These are phyloP conservation scores for Bombus polaris DNA, from an alignment of 1,140 invertebrate species.

Conservation along the genomic window DNA sequence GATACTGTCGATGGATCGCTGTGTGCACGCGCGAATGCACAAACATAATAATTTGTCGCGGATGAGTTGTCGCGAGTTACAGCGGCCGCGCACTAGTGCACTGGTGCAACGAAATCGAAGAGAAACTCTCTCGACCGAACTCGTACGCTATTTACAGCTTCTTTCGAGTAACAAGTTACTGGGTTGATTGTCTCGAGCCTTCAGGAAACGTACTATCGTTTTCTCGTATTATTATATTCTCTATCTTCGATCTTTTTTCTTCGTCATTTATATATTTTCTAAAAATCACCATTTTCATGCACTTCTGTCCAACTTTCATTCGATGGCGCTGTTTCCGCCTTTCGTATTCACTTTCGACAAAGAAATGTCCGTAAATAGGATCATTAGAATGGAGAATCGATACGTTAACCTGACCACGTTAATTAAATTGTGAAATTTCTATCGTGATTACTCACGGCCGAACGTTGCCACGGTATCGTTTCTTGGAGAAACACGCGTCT, in stretches of 20 bases:
- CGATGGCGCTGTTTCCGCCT: neutral
- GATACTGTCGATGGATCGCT: slow-evolving; percentile 38
- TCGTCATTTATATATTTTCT: neutral
- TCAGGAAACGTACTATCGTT: neutral
- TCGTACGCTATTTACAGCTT: slow-evolving; percentile 24
- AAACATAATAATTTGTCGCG: slow-evolving; percentile 58
- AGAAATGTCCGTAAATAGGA: neutral
- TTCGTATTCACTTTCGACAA: slow-evolving; percentile 17
- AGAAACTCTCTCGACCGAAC: slow-evolving; percentile 47
- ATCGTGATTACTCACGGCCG: neutral
- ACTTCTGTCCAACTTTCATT: neutral
- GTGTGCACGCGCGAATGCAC: slow-evolving; percentile 40
- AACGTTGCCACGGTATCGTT: neutral
- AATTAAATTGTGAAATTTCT: slow-evolving; percentile 18
- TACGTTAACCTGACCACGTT: neutral
- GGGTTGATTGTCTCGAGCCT: neutral
- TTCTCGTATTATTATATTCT: neutral
- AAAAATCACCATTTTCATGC: neutral
- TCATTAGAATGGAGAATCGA: neutral
- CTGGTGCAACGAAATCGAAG: slow-evolving; percentile 41
- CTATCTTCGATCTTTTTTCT: neutral
- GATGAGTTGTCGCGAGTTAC: slow-evolving; percentile 41
- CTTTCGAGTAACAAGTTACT: slow-evolving; percentile 9
- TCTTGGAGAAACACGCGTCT: neutral
- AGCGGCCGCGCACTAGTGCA: slow-evolving; percentile 37